Percentiles rank a stretch among this genome's conserved stretches.
These are phyloP conservation scores for Leptinotarsa tumamoca DNA, from an alignment of 2,888 invertebrate species.

Conservation along the genomic window DNA sequence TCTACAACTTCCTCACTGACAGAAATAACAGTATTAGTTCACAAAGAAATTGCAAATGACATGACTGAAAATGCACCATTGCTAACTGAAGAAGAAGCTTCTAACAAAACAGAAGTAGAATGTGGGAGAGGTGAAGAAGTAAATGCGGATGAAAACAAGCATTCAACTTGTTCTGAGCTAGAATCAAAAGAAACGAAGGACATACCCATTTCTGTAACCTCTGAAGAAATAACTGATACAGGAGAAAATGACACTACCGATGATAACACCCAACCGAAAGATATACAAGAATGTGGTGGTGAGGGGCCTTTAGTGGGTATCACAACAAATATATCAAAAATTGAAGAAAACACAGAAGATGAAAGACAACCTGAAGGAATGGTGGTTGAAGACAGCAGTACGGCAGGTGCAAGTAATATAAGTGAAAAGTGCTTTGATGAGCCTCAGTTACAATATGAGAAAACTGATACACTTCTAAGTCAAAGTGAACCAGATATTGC, in stretches of 20 bases:
- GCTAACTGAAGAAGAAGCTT: neutral
- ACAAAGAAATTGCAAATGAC: slow-evolving; percentile 13
- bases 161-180: neutral
- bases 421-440: neutral
- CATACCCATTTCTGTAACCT: neutral
- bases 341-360: slow-evolving; percentile 28
- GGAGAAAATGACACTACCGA: neutral
- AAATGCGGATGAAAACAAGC: neutral
- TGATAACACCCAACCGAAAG: neutral
- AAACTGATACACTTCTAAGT: neutral
- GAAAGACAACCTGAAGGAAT: slow-evolving; percentile 4
- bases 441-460: neutral
- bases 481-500: slow-evolving; percentile 16
- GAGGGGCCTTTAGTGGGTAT: neutral
- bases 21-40: neutral
- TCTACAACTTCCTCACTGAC: neutral
- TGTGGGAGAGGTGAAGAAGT: neutral
- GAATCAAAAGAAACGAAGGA: neutral
- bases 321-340: neutral
- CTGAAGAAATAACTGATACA: neutral
- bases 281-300: neutral
- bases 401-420: slow-evolving; percentile 10
- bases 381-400: slow-evolving; percentile 20
- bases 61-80: neutral
- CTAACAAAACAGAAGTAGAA: neutral